A percentile compares a stretch with the other conserved stretches of the same genome.
These are phyloP conservation scores for Psilopsiagon aymara DNA, from an alignment of 2,113 vertebrate species.

Conservation along the genomic window DNA sequence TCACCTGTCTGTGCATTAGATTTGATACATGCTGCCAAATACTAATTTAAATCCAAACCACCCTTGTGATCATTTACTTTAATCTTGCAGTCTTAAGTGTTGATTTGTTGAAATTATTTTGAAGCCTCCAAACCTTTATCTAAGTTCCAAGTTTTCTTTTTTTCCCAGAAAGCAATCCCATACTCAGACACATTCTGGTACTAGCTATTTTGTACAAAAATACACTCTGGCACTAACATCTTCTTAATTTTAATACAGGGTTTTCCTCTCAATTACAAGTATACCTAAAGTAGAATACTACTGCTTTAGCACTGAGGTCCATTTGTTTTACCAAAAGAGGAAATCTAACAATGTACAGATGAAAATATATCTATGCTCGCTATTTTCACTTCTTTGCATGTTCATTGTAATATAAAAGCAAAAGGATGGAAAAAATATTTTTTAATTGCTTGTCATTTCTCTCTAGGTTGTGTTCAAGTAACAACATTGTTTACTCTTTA, in stretches of 20 bases:
- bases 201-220: not conserved
- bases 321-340: not conserved
- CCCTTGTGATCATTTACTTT: not conserved
- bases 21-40: not conserved
- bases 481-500: not conserved
- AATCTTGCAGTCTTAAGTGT: not conserved
- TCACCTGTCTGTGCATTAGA: not conserved
- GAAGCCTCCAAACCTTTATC: not conserved
- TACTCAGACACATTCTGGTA: not conserved
- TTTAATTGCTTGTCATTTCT: not conserved
- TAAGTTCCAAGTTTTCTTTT: not conserved
- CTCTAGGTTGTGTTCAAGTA: not conserved
- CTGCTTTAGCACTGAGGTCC: not conserved
- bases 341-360: not conserved
- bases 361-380: not conserved
- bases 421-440: not conserved
- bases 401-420: not conserved
- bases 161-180: not conserved
- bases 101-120: not conserved
- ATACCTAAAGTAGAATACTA: not conserved
- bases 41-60: not conserved
- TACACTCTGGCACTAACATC: not conserved
- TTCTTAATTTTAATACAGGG: not conserved
- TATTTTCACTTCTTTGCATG: not conserved
- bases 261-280: not conserved